Base-by-base conservation (phyloP, 2,888 invertebrate genomes). In the Linnaemya tessellans region DNA sequence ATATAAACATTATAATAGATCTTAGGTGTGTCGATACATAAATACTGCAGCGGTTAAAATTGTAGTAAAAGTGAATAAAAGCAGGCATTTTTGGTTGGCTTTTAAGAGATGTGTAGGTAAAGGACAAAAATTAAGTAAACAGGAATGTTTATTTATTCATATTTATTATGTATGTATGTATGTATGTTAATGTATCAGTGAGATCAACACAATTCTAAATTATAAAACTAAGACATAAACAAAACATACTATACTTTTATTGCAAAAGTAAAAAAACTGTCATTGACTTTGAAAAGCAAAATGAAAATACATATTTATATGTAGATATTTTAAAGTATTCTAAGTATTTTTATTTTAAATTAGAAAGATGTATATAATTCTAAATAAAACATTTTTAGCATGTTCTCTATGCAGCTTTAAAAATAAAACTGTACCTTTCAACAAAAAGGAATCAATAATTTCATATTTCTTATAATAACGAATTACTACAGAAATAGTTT, bases 221-320 rank as follows among this genome's bases (percentile, higher is more conserved):
- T 58, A 75, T 60, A 54, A 46, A 75, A 84, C 60, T 46, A 65
- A 74, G 13, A 73, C 60, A 62, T 35, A 65, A 49, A 38, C 43
- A 64, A 25, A 77, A 73, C 60, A 67, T 51, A n/a, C n/a, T n/a
- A 30, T 58, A 81, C 60, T 25, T 38, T 84, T 86, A 60, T 82
- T 73, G 83, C 84, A 79, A 84, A 86, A 83, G 81, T 77, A 51
- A n/a, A 46, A 46, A 56, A 88, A 88, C 87, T 88, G 87, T 88
- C 87, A 87, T 73, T 78, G 65, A 74, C 84, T 87, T 77, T 70
- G 74, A 77, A 84, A 87, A 56, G 77, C 46, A 46, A 46, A 46
- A 5, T n/a, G 25, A 78, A 58, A 58, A 58, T 10, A n/a, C n/a
- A n/a, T n/a, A 10, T 51, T 51, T 51, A 51, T 56, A 56, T 5